Conservation (phyloP, 2,113 vertebrate genomes). For the Riparia riparia region DNA sequence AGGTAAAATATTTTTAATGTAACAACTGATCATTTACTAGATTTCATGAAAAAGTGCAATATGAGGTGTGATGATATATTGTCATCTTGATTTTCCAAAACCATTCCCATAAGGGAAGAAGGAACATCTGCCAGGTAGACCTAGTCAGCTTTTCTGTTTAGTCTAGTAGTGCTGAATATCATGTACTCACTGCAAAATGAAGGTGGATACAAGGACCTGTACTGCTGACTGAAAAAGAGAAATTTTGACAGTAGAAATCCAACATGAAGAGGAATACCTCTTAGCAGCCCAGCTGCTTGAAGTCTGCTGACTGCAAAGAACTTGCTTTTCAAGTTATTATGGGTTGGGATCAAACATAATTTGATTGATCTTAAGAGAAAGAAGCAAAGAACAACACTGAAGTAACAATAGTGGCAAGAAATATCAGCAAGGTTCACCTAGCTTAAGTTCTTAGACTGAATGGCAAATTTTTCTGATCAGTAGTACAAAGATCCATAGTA, state of each 20-base stretch:
- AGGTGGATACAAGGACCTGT: neutral
- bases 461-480: neutral
- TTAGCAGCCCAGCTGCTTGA: neutral
- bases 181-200: neutral
- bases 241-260: neutral
- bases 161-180: neutral
- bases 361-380: neutral
- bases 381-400: neutral
- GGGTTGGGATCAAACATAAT: slow-evolving; percentile 1
- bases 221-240: neutral
- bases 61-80: neutral
- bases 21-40: neutral
- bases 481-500: neutral
- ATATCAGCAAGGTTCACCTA: neutral
- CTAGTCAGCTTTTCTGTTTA: neutral
- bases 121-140: neutral
- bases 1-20: neutral
- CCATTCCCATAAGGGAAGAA: neutral
- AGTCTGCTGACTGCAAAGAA: neutral
- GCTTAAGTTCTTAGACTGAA: neutral
- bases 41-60: neutral
- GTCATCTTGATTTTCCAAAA: neutral
- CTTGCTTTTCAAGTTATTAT: slow-evolving; percentile 1
- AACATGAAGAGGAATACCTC: neutral
- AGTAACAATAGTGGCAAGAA: neutral